Evolutionary conservation across 1,140 invertebrate genomes (phyloP).

Genomic region (Halyomorpha halys): DNA sequence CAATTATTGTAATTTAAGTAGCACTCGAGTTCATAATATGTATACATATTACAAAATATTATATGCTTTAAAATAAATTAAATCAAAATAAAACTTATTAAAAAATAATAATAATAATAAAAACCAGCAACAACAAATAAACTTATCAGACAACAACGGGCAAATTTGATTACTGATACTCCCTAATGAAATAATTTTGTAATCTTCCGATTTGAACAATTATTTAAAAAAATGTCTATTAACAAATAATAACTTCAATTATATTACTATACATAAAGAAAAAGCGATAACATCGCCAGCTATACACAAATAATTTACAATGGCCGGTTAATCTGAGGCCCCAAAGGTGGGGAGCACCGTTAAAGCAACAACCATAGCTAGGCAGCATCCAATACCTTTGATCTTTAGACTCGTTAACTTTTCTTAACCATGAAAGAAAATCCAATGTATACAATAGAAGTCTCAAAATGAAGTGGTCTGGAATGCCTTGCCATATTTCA

Average conservation of each 20-base stretch:
- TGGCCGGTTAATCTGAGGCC: slow-evolving; percentile 16
- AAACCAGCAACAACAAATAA: slow-evolving; percentile 21
- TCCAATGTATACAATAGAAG: neutral
- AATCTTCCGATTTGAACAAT: slow-evolving; percentile 11
- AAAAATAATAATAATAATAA: slow-evolving; percentile 7
- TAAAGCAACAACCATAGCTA: slow-evolving; percentile 16
- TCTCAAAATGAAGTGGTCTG: neutral
- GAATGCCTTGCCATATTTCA: slow-evolving; percentile 12
- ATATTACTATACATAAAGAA: slow-evolving; percentile 19
- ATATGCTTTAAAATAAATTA: slow-evolving; percentile 11
- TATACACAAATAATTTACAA: slow-evolving; percentile 21
- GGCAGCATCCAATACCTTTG: slow-evolving; percentile 16
- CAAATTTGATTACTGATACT: slow-evolving; percentile 20
- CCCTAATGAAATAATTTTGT: slow-evolving; percentile 17
- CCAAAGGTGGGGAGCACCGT: slow-evolving; percentile 13
- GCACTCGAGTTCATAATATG: slow-evolving; percentile 7
- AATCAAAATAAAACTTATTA: slow-evolving; percentile 15
- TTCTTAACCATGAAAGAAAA: neutral
- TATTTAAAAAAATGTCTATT: slow-evolving; percentile 11
- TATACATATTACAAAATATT: slow-evolving; percentile 9
- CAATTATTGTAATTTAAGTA: slow-evolving; percentile 6
- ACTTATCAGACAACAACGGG: slow-evolving; percentile 18
- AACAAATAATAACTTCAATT: slow-evolving; percentile 16
- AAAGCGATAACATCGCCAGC: slow-evolving; percentile 9
- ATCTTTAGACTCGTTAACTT: slow-evolving; percentile 2